Evolutionary conservation across 1,140 invertebrate genomes (phyloP).

Genomic region (Drosophila yakuba): DNA sequence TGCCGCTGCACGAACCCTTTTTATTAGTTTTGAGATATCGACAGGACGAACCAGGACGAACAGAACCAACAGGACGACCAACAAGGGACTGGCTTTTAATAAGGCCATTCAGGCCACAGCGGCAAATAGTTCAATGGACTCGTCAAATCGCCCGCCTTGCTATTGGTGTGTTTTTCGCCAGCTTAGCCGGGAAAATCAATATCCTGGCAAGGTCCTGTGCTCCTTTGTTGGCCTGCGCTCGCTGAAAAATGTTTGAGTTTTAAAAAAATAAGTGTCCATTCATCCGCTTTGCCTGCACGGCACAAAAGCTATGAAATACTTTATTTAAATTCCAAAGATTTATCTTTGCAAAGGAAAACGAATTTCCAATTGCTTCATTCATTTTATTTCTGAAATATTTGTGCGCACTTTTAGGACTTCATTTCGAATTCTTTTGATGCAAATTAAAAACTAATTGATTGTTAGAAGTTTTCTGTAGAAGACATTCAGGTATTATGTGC

Average conservation of each 20-base stretch:
- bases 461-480: no score
- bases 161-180: background rate
- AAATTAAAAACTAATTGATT: background rate
- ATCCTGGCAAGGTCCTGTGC: conserved; percentile 17
- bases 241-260: conserved; percentile 7
- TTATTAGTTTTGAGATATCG: conserved; percentile 73
- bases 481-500: no score
- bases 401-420: background rate
- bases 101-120: conserved; percentile 56
- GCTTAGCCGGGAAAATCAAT: conserved; percentile 67
- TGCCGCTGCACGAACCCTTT: conserved; percentile 56
- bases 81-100: conserved; percentile 29
- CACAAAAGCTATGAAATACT: conserved; percentile 9
- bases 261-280: conserved; percentile 6
- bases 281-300: conserved; percentile 8
- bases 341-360: background rate
- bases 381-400: background rate
- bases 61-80: background rate
- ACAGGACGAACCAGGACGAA: conserved; percentile 1
- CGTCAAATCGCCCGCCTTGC: conserved; percentile 18
- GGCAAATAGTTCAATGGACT: conserved; percentile 70
- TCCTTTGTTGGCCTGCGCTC: background rate
- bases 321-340: conserved; percentile 3
- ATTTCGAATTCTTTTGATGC: background rate
- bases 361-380: conserved; percentile 2